Evolutionary conservation across 2,888 invertebrate genomes (phyloP).

Genomic region (Endomychus coccineus): DNA sequence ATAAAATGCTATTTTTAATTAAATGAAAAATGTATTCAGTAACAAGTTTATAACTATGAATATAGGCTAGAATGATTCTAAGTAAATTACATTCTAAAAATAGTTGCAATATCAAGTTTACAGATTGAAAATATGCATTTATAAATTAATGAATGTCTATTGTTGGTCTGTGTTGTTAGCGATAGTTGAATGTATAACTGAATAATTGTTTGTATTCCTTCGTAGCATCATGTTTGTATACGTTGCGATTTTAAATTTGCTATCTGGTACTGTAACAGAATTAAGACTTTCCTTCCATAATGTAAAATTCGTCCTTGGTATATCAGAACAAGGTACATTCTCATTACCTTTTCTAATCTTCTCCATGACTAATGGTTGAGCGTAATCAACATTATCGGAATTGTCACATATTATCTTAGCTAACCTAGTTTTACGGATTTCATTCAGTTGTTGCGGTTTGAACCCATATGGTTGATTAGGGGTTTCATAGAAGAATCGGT

Average conservation of each 20-base stretch:
- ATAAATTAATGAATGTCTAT: too few species aligned
- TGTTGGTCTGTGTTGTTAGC: too few species aligned
- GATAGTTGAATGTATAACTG: too few species aligned
- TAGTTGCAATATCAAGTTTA: too few species aligned
- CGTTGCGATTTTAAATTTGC: conserved; percentile 4
- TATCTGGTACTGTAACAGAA: conserved; percentile 5
- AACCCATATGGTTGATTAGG: conserved; percentile 57
- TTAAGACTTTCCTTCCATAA: conserved; percentile 48
- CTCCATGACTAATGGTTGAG: conserved; percentile 66
- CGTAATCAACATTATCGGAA: conserved; percentile 55
- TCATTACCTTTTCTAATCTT: conserved; percentile 49
- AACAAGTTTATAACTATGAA: too few species aligned
- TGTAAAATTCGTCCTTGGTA: conserved; percentile 51
- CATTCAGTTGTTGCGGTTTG: conserved; percentile 65
- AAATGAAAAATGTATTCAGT: too few species aligned
- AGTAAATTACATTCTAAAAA: too few species aligned
- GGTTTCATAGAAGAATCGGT: conserved; percentile 86
- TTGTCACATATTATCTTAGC: conserved; percentile 72
- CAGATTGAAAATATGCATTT: too few species aligned
- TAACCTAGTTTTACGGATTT: conserved; percentile 70
- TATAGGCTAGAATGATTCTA: too few species aligned
- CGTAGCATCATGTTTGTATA: too few species aligned
- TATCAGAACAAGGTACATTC: conserved; percentile 56
- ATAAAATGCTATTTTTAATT: too few species aligned
- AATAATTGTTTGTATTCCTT: too few species aligned